Conservation (phyloP, 2,797 vertebrate genomes). For the Darevskia nairensis region DNA sequence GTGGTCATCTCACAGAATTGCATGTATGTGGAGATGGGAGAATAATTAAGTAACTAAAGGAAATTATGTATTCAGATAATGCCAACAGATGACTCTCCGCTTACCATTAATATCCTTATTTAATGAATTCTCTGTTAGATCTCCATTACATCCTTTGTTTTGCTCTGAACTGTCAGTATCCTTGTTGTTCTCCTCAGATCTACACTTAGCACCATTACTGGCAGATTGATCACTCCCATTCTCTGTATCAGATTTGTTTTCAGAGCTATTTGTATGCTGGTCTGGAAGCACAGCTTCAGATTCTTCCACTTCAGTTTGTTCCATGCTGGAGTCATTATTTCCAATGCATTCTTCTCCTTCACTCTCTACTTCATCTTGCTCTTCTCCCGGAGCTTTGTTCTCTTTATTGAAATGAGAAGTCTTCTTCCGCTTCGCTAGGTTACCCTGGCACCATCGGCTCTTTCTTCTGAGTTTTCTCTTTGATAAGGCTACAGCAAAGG, state of each 20-base stretch:
- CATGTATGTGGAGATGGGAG: background rate
- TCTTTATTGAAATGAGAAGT: constrained; percentile 79
- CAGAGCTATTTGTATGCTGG: constrained; percentile 56
- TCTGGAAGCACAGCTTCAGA: constrained; percentile 60
- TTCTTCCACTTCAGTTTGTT: constrained; percentile 68
- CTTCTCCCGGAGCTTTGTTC: constrained; percentile 67
- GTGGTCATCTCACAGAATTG: background rate
- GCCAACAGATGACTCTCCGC: constrained; percentile 14
- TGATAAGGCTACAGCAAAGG: constrained; percentile 60
- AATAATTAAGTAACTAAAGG: background rate
- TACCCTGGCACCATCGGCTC: constrained; percentile 75
- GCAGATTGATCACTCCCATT: constrained; percentile 45
- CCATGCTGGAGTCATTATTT: constrained; percentile 57
- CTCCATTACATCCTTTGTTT: constrained; percentile 48
- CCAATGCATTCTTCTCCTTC: constrained; percentile 74
- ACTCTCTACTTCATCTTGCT: constrained; percentile 71
- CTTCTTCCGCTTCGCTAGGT: constrained; percentile 78
- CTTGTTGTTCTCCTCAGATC: constrained; percentile 47
- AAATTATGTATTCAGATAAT: background rate
- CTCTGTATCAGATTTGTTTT: constrained; percentile 57
- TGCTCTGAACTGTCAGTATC: constrained; percentile 38
- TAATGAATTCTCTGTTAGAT: constrained; percentile 53
- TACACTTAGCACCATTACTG: constrained; percentile 30
- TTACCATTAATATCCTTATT: constrained; percentile 63
- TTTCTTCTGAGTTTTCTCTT: constrained; percentile 83